Conservation (phyloP, 2,113 vertebrate species). For the Gymnarchus niloticus region DNA sequence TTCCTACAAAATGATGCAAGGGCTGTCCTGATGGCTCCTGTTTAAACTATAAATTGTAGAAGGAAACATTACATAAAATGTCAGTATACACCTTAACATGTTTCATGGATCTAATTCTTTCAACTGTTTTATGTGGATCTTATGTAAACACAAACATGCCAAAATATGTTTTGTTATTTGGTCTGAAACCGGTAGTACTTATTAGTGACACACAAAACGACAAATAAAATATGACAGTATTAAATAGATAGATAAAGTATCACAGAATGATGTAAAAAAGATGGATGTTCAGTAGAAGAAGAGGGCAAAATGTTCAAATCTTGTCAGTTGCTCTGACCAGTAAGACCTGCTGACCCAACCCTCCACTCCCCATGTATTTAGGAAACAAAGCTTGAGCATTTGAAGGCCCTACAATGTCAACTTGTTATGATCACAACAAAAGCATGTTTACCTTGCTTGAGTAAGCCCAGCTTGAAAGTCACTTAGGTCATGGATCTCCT, state of each 20-base stretch:
- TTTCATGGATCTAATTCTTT: too few relatives aligned
- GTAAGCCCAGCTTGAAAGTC: conserved; percentile 38
- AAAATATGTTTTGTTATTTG: not conserved
- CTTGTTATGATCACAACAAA: conserved; percentile 40
- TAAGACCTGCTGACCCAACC: not conserved
- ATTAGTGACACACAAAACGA: not conserved
- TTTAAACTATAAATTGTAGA: too few relatives aligned
- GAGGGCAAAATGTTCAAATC: not conserved
- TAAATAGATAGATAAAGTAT: not conserved
- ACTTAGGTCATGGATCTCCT: conserved; percentile 29
- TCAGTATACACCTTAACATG: too few relatives aligned
- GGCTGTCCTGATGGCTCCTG: too few relatives aligned
- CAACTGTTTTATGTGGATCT: not conserved
- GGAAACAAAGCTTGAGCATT: conserved; percentile 42
- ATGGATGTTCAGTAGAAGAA: not conserved
- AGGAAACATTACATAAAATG: too few relatives aligned
- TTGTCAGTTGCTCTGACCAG: not conserved
- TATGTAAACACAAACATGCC: not conserved
- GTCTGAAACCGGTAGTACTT: not conserved
- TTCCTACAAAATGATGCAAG: too few relatives aligned
- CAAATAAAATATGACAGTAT: not conserved
- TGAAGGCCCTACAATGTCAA: conserved; percentile 25
- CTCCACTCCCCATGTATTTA: conserved; percentile 36
- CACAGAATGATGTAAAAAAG: not conserved
- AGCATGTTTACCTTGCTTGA: conserved; percentile 39